Conservation (phyloP, 1,140 invertebrate species). For the Brachionus rubens region DNA sequence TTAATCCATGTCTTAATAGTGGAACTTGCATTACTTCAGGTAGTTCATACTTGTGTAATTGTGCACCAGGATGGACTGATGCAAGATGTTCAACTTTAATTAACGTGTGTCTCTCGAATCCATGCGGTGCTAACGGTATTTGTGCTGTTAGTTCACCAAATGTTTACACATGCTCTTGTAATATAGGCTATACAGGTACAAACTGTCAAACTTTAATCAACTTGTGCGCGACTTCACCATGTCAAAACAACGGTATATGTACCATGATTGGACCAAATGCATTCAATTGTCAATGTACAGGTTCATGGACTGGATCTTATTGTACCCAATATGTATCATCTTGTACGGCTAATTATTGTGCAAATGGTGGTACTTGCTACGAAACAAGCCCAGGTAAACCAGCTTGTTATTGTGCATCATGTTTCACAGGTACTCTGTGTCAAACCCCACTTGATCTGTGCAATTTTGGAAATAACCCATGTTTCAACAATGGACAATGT, state of each 20-base stretch:
- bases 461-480: constrained; percentile 1
- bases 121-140: constrained; percentile 43
- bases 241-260: constrained; percentile 44
- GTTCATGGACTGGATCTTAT: not conserved
- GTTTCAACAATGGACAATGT: constrained; percentile 42
- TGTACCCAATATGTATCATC: constrained; percentile 32
- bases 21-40: constrained; percentile 9
- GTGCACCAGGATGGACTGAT: constrained; percentile 50
- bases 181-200: constrained; percentile 83
- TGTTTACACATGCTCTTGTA: constrained; percentile 76
- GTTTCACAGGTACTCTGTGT: constrained; percentile 27
- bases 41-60: constrained; percentile 40
- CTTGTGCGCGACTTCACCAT: constrained; percentile 48
- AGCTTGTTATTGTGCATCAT: constrained; percentile 31
- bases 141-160: constrained; percentile 10
- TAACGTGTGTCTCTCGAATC: constrained; percentile 49
- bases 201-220: constrained; percentile 84
- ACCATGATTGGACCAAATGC: constrained; percentile 15
- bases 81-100: constrained; percentile 70
- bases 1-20: constrained; percentile 41
- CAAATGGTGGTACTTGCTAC: constrained; percentile 44
- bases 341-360: constrained; percentile 41
- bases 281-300: constrained; percentile 7
- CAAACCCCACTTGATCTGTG: not conserved
- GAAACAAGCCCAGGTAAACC: constrained; percentile 15